Base-by-base conservation (phyloP, 2,888 invertebrate genomes). In the Augochlorella aurata region DNA sequence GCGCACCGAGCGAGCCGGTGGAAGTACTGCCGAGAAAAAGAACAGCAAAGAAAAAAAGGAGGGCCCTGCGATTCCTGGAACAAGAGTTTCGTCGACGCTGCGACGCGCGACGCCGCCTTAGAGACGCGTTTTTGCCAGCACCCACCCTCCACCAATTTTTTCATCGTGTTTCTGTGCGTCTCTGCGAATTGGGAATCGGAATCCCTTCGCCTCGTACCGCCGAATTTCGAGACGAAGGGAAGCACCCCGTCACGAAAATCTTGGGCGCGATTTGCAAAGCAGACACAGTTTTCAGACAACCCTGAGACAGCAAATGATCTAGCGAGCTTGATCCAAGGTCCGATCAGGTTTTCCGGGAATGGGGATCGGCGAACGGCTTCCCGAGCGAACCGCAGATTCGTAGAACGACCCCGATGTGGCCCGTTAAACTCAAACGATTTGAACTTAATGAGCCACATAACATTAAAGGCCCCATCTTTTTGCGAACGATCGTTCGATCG, bases 41-140 rank as follows among this genome's bases (percentile, higher is more conserved):
- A 82, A 74, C 82, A 87, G 84, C 83, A 87, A 87, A 87, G 87
- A 87, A 86, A 78, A 83, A 85, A 81, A 84, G 82, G 82, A 84
- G 81, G 63, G 75, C 77, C 70, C 77, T 82, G 61, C 73, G 87
- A 88, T 92, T 92, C 92, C 88, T 88, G 91, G 92, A 92, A 92
- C 89, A 75, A 78, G 86, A 81, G 90, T 91, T 90, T 90, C 90
- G 89, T 85, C 87, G 86, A 58, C 58, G 58, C 24, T 58, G 76
- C 82, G 81, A 77, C 78, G 82, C 61, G 5, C 38, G 38, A 38
- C 70, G 81, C 67, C 77, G 72, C 87, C 83, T 81, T 85, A 88
- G 89, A 89, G 90, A 90, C 90, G 89, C 86, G 90, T 92, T 92
- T 92, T 92, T 92, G 90, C 89, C 66, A 77, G 79, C 81, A 61